phyloP scores from a whole-genome alignment of 2,888 invertebrate genomes.

The Chamaedrilus cognettii region DNA sequence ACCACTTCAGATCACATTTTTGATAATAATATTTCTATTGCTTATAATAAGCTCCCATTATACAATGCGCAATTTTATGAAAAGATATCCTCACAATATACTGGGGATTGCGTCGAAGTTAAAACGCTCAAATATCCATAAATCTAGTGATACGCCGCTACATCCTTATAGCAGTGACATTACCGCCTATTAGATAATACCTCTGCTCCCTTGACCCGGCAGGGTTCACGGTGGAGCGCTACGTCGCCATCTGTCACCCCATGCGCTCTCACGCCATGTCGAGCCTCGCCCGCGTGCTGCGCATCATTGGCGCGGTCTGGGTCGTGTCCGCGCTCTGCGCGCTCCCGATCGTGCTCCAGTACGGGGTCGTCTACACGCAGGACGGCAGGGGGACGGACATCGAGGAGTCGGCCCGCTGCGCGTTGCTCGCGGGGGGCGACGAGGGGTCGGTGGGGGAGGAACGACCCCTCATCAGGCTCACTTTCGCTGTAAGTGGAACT shows the following conservation, averaged over 20 bases:
- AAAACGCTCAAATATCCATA: no score
- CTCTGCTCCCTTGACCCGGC: no score
- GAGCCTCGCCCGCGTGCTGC: constrained; percentile 78
- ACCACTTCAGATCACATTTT: no score
- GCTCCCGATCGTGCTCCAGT: constrained; percentile 73
- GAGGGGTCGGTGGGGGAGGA: not conserved
- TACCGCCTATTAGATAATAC: no score
- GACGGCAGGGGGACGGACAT: constrained; percentile 56
- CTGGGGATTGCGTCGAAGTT: no score
- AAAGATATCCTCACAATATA: no score
- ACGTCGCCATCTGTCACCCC: constrained; percentile 80
- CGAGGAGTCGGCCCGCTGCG: constrained; percentile 66
- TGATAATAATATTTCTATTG: no score
- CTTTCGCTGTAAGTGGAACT: constrained; percentile 8
- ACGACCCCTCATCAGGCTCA: not conserved
- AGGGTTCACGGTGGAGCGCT: constrained; percentile 73
- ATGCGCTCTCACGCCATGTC: constrained; percentile 80
- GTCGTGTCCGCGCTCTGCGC: constrained; percentile 68
- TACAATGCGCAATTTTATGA: no score
- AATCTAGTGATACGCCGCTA: no score
- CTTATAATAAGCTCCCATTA: no score
- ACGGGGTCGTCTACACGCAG: constrained; percentile 66
- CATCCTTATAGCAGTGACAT: no score
- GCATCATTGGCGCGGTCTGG: constrained; percentile 81
- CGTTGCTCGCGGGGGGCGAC: not conserved